A percentile compares a stretch with the other conserved stretches of the same genome.
Evolutionary conservation across 1,140 invertebrate species (phyloP).

Genomic region (Drosophila dunni): DNA sequence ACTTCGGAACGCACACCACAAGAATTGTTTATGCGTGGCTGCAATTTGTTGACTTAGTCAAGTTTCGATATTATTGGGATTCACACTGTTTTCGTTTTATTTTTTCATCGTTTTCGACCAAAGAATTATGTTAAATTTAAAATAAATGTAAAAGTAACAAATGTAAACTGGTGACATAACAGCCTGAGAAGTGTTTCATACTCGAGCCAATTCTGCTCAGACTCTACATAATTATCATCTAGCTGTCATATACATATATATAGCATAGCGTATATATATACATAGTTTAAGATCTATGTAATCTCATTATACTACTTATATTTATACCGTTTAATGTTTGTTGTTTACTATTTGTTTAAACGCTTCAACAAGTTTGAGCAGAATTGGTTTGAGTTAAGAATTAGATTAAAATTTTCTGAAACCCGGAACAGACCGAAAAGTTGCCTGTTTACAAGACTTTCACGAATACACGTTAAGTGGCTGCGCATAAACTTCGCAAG

Average conservation of each 20-base stretch:
- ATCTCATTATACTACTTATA: conserved; percentile 4
- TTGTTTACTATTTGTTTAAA: conserved; percentile 7
- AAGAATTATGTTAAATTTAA: conserved; percentile 6
- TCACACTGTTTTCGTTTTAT: neutral
- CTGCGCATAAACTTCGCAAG: conserved; percentile 24
- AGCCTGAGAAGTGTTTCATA: neutral
- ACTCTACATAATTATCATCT: neutral
- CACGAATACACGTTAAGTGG: conserved; percentile 2
- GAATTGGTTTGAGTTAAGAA: neutral
- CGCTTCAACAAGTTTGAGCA: neutral
- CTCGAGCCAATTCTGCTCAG: conserved; percentile 8
- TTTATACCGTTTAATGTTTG: neutral
- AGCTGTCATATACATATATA: neutral
- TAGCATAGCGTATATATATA: too few species aligned
- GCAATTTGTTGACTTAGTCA: conserved; percentile 20
- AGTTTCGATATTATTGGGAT: conserved; percentile 7
- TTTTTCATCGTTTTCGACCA: conserved; percentile 3
- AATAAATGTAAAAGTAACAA: neutral
- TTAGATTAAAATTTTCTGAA: neutral
- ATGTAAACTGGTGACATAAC: conserved; percentile 17
- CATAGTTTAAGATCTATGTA: conserved; percentile 1
- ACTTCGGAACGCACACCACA: neutral
- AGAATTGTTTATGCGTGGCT: conserved; percentile 44
- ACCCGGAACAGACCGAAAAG: neutral
- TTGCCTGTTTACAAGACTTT: conserved; percentile 24